Evolutionary conservation across 2,113 vertebrate species (phyloP).

Genomic region (Cyanocitta stelleri): DNA sequence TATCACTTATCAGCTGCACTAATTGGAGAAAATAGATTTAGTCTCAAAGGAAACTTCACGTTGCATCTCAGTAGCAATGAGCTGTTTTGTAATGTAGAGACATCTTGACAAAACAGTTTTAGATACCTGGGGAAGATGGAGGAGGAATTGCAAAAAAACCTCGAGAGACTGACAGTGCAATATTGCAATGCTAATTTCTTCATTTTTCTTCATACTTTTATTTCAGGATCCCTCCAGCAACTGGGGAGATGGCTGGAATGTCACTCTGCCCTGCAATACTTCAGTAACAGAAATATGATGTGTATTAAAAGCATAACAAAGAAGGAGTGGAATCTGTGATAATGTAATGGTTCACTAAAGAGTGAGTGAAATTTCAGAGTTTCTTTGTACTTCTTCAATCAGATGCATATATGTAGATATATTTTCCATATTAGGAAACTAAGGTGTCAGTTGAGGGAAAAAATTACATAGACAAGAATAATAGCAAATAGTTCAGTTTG

Average conservation of each 20-base stretch:
- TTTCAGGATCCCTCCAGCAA: not conserved
- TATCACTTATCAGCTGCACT: not conserved
- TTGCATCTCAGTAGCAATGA: not conserved
- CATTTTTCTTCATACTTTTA: not conserved
- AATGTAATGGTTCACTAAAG: not conserved
- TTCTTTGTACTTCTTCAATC: not conserved
- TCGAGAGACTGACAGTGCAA: not conserved
- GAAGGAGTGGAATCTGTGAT: not conserved
- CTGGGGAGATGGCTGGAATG: not conserved
- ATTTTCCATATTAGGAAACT: not conserved
- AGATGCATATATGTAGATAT: not conserved
- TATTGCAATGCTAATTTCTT: not conserved
- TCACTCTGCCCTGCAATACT: not conserved
- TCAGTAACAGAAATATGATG: not conserved
- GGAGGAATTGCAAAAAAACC: not conserved
- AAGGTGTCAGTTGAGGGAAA: not conserved
- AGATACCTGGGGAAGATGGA: not conserved
- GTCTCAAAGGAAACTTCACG: not conserved
- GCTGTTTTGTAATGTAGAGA: not conserved
- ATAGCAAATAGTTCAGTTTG: not conserved
- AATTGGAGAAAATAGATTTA: not conserved
- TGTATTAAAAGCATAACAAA: not conserved
- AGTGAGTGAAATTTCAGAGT: not conserved
- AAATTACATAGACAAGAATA: not conserved
- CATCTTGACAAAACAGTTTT: not conserved